Conservation (phyloP, 2,113 vertebrate species). For the Rana temporaria region DNA sequence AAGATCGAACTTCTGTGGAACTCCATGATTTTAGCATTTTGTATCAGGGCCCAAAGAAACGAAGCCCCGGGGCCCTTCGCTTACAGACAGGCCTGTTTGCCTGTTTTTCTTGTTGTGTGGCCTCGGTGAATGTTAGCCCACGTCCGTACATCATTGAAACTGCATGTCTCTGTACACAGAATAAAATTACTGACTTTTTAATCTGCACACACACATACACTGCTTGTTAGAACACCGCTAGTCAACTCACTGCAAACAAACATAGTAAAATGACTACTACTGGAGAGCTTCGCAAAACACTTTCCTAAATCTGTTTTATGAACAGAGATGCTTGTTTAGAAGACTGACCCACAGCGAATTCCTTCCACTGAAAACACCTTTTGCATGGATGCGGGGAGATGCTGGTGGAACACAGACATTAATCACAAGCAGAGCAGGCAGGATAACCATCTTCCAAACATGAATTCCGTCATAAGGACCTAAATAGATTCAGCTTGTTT, state of each 20-base stretch:
- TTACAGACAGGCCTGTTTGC: not conserved
- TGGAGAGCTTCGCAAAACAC: slow-evolving; percentile 32
- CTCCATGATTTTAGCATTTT: not conserved
- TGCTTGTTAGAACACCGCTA: slow-evolving; percentile 2
- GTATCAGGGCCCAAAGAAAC: not conserved
- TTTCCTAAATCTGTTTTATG: slow-evolving; percentile 38
- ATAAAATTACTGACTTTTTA: slow-evolving; percentile 17
- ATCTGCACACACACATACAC: slow-evolving; percentile 40
- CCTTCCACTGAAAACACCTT: slow-evolving; percentile 52
- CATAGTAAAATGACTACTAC: slow-evolving; percentile 40
- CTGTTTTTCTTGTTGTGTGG: slow-evolving; percentile 30
- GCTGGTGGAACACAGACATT: slow-evolving; percentile 3
- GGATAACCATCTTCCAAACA: slow-evolving; percentile 14
- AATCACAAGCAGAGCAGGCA: slow-evolving; percentile 22
- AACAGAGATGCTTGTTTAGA: slow-evolving; percentile 33
- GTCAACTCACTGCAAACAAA: slow-evolving; percentile 25
- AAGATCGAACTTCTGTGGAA: too few species aligned
- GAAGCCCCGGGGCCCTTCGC: slow-evolving; percentile 16
- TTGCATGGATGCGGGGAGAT: slow-evolving; percentile 22
- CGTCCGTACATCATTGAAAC: not conserved
- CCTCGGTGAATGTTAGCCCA: slow-evolving; percentile 3
- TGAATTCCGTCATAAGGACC: not conserved
- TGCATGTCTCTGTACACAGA: not conserved
- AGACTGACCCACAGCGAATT: slow-evolving; percentile 37
- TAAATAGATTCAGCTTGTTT: slow-evolving; percentile 12